Evolutionary conservation across 2,113 vertebrate species (phyloP).

Genomic region (Oncorhynchus mykiss): DNA sequence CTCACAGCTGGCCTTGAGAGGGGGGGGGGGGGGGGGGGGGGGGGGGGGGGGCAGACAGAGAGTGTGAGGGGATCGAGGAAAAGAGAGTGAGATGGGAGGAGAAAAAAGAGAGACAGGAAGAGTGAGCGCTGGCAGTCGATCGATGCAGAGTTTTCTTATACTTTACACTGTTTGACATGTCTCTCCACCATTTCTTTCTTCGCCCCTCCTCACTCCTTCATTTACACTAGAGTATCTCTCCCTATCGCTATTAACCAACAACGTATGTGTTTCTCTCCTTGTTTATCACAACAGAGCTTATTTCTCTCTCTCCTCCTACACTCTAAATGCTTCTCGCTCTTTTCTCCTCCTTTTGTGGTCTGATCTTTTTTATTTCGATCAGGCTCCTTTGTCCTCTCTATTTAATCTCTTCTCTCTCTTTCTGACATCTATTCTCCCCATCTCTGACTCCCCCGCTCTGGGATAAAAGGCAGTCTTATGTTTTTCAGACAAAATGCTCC

Average conservation of each 20-base stretch:
- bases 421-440: no score
- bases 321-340: slow-evolving; percentile 5
- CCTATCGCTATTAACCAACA: no score
- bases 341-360: neutral
- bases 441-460: no score
- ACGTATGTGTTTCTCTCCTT: neutral
- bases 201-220: no score
- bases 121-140: no score
- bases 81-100: neutral
- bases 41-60: neutral
- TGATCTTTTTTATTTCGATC: neutral
- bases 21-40: neutral
- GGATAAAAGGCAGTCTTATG: slow-evolving; percentile 11
- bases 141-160: neutral
- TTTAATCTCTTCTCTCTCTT: no score
- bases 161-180: neutral
- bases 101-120: neutral
- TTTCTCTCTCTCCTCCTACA: slow-evolving; percentile 10
- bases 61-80: neutral
- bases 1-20: slow-evolving; percentile 27
- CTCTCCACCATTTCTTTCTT: neutral
- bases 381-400: neutral
- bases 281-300: slow-evolving; percentile 22
- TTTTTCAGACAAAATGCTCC: slow-evolving; percentile 37
- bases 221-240: no score